phyloP scores from a whole-genome alignment of 2,888 invertebrate genomes.

The Aproaerema taeniolella region DNA sequence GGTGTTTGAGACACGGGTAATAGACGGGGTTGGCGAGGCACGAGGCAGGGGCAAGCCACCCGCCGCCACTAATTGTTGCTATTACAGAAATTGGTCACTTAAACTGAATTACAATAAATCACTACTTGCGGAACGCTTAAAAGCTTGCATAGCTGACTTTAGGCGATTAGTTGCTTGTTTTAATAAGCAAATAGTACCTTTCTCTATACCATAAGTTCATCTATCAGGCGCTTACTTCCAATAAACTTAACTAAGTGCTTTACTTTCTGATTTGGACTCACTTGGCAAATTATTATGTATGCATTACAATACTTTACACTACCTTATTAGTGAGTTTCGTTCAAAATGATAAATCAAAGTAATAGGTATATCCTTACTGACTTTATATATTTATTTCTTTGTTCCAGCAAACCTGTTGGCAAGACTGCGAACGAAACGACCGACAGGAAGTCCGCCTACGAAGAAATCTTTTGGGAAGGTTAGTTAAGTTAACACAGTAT shows the following conservation, averaged over 20 bases:
- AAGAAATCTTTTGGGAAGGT: constrained; percentile 68
- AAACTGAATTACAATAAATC: constrained; percentile 51
- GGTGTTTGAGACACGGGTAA: constrained; percentile 7
- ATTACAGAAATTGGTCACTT: constrained; percentile 60
- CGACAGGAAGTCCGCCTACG: constrained; percentile 54
- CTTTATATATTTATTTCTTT: constrained; percentile 26
- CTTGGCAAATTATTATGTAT: not conserved
- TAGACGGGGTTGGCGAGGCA: constrained; percentile 12
- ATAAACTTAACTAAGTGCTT: not conserved
- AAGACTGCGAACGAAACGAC: constrained; percentile 45
- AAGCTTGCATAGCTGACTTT: constrained; percentile 31
- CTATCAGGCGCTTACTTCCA: no score
- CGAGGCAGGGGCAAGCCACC: constrained; percentile 29
- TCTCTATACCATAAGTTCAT: not conserved
- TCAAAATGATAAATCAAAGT: no score
- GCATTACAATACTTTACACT: not conserved
- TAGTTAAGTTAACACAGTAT: constrained; percentile 23
- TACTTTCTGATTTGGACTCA: constrained; percentile 14
- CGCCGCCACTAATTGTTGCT: constrained; percentile 46
- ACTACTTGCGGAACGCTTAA: constrained; percentile 31
- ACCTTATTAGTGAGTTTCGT: no score
- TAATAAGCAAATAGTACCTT: constrained; percentile 34
- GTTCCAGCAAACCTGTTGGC: constrained; percentile 56
- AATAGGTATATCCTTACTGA: no score
- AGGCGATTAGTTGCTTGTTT: constrained; percentile 32